Percentiles rank a stretch among this genome's conserved stretches.
These are phyloP conservation scores for Poecile atricapillus DNA, from an alignment of 2,113 vertebrate genomes.

Conservation along the genomic window DNA sequence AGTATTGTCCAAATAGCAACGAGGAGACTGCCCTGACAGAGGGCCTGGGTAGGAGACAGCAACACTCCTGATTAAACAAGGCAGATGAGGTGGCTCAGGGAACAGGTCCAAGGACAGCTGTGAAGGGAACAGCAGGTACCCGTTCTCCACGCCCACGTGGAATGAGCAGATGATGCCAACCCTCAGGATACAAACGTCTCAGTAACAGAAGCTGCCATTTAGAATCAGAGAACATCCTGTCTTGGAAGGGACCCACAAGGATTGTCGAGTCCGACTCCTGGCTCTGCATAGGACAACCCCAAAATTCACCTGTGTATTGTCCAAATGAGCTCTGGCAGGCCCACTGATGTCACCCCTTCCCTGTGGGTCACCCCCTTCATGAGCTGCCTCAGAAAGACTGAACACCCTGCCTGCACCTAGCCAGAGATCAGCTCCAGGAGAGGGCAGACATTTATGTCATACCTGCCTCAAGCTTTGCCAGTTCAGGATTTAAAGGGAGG, in stretches of 20 bases:
- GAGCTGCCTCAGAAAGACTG: background rate
- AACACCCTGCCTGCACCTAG: background rate
- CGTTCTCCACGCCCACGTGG: background rate
- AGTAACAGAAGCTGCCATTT: background rate
- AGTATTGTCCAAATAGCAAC: background rate
- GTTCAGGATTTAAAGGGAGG: background rate
- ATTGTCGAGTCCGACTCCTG: rapidly evolving
- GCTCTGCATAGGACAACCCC: background rate
- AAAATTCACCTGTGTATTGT: background rate
- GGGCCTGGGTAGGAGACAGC: background rate
- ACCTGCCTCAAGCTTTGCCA: background rate
- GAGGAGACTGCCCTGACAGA: background rate
- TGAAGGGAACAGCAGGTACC: background rate
- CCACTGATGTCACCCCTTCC: background rate
- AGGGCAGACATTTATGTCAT: background rate
- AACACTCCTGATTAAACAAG: background rate
- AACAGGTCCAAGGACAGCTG: background rate
- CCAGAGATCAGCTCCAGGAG: background rate
- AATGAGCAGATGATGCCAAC: background rate
- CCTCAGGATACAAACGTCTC: background rate
- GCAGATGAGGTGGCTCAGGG: background rate
- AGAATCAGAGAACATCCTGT: background rate
- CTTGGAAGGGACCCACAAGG: background rate
- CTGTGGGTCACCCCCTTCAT: background rate
- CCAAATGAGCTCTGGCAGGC: background rate